Evolutionary conservation across 2,888 invertebrate species (phyloP).

Genomic region (Cheilosia vulpina): DNA sequence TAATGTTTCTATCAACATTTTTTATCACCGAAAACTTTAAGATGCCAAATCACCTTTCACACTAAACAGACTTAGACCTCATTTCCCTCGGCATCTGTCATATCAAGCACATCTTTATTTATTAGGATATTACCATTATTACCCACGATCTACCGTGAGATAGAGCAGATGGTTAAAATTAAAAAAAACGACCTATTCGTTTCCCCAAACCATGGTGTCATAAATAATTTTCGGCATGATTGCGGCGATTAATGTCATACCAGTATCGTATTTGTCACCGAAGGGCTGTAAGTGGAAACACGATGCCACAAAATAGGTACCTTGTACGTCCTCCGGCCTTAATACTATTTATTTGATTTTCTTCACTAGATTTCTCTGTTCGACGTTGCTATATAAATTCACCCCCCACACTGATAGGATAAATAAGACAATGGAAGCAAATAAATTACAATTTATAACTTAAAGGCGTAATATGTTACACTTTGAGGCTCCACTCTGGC

Average conservation of each 20-base stretch:
- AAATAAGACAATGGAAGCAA: conserved; percentile 23
- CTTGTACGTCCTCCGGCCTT: background rate
- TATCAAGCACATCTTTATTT: conserved; percentile 23
- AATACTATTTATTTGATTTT: conserved; percentile 30
- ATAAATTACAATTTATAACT: conserved; percentile 45
- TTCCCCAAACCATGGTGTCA: background rate
- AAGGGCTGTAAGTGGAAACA: conserved; percentile 22
- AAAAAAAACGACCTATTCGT: conserved; percentile 11
- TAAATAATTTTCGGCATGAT: conserved; percentile 29
- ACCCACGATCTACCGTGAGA: conserved; percentile 20
- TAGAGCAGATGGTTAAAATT: conserved; percentile 25
- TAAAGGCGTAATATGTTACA: conserved; percentile 21
- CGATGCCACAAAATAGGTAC: background rate
- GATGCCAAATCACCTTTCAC: background rate
- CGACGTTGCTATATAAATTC: background rate
- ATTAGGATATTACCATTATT: conserved; percentile 8
- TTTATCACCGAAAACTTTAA: conserved; percentile 18
- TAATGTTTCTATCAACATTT: conserved; percentile 8
- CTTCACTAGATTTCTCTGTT: conserved; percentile 18
- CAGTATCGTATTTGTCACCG: conserved; percentile 5
- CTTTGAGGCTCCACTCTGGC: background rate
- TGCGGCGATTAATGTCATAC: conserved; percentile 13
- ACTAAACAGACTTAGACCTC: background rate
- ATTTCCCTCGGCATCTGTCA: background rate
- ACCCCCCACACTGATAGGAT: background rate